Evolutionary conservation across 2,797 vertebrate genomes (phyloP).

Genomic region (Xenopus petersii): DNA sequence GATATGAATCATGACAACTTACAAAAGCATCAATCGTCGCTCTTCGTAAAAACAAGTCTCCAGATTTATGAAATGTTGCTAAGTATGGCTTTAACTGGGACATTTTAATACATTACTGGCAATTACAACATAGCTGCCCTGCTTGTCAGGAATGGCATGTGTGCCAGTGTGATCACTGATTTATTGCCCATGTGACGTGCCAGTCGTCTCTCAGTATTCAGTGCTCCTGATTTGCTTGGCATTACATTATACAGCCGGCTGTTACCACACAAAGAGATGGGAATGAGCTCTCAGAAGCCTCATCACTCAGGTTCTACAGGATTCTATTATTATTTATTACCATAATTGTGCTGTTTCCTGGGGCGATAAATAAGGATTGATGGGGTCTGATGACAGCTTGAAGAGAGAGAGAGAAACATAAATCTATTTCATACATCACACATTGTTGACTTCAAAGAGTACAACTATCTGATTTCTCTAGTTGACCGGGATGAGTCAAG

Average conservation of each 20-base stretch:
- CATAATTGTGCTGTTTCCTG: conserved; percentile 96
- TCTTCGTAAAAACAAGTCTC: neutral
- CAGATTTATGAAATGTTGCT: conserved; percentile 40
- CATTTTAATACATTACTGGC: conserved; percentile 95
- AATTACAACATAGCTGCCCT: conserved; percentile 99
- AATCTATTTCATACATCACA: conserved; percentile 80
- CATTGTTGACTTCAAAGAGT: conserved; percentile 51
- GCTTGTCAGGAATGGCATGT: conserved; percentile 98
- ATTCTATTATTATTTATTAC: conserved; percentile 99
- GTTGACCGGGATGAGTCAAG: conserved; percentile 21
- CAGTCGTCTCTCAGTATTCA: conserved; percentile 97
- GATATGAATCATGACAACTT: conserved; percentile 5
- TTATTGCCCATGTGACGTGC: conserved; percentile 93
- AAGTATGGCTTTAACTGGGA: conserved; percentile 49
- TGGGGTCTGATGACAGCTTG: conserved; percentile 86
- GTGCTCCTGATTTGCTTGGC: conserved; percentile 98
- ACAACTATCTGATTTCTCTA: conserved; percentile 17
- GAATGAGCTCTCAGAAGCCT: conserved; percentile 98
- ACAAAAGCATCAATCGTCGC: conserved; percentile 2
- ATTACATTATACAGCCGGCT: conserved; percentile 95
- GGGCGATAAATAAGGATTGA: conserved; percentile 89
- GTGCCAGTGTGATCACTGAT: conserved; percentile 95
- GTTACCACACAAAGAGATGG: conserved; percentile 98
- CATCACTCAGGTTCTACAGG: conserved; percentile 99
- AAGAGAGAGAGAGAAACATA: conserved; percentile 65